Percentiles rank a stretch among this genome's conserved stretches.
phyloP scores from a whole-genome alignment of 1,140 invertebrate genomes.

The Anadara kagoshimensis region DNA sequence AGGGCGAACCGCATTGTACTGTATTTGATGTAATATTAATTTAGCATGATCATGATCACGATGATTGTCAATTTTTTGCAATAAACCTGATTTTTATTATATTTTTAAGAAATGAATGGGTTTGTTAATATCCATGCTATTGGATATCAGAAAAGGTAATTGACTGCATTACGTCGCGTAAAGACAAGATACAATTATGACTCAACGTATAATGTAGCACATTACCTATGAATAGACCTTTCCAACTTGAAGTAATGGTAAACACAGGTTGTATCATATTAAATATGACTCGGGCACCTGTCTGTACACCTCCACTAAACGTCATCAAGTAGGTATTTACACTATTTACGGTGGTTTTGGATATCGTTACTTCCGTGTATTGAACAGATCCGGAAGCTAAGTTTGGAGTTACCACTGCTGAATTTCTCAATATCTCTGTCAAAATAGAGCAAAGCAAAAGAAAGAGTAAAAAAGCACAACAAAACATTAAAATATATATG shows the following conservation, averaged over 20 bases:
- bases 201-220: background rate
- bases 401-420: background rate
- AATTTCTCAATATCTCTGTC: slow-evolving; percentile 29
- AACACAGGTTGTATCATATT: slow-evolving; percentile 20
- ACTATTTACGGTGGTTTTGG: background rate
- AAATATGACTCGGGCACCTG: slow-evolving; percentile 6
- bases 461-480: background rate
- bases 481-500: background rate
- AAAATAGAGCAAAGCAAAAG: slow-evolving; percentile 2
- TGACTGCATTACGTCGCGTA: too few relatives aligned
- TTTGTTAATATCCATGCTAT: too few relatives aligned
- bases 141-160: too few relatives aligned
- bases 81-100: too few relatives aligned
- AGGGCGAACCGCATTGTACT: too few relatives aligned
- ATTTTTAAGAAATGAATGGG: too few relatives aligned
- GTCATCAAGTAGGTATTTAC: slow-evolving; percentile 27
- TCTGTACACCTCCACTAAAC: slow-evolving; percentile 23
- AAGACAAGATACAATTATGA: background rate
- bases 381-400: background rate
- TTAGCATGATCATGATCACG: too few relatives aligned
- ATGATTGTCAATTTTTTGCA: too few relatives aligned
- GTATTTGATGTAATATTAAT: too few relatives aligned
- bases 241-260: background rate
- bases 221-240: slow-evolving; percentile 11
- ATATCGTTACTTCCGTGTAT: slow-evolving; percentile 20